These are phyloP conservation scores for Phaedon cochleariae DNA, from an alignment of 2,888 invertebrate genomes.

Conservation along the genomic window DNA sequence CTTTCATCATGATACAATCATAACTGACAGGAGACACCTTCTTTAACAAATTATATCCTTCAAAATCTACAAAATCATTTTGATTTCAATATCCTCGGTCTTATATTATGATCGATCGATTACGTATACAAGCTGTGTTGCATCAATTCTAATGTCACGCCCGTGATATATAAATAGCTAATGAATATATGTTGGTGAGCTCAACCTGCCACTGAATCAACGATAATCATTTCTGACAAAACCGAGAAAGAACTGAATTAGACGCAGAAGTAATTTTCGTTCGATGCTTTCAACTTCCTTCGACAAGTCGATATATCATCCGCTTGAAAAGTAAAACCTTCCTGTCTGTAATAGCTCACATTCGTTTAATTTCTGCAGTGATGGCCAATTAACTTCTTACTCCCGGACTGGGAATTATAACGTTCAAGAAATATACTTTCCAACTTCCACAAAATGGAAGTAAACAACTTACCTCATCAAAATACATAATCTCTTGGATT, in stretches of 20 bases:
- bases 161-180: no score
- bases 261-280: background rate
- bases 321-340: background rate
- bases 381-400: background rate
- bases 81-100: no score
- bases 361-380: background rate
- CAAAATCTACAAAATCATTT: no score
- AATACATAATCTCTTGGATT: slow-evolving; percentile 9
- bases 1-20: no score
- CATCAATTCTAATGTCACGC: no score
- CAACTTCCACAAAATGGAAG: slow-evolving; percentile 9
- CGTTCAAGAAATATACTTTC: background rate
- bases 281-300: background rate
- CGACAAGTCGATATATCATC: background rate
- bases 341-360: background rate
- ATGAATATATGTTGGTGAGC: no score
- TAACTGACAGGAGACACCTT: no score
- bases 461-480: slow-evolving; percentile 17
- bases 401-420: slow-evolving; percentile 3
- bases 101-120: no score
- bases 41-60: no score
- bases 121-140: no score
- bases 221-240: no score
- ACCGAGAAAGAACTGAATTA: background rate
- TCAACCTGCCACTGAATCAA: no score